phyloP scores from a whole-genome alignment of 2,888 invertebrate genomes.

The Leptinotarsa rubiginosa region DNA sequence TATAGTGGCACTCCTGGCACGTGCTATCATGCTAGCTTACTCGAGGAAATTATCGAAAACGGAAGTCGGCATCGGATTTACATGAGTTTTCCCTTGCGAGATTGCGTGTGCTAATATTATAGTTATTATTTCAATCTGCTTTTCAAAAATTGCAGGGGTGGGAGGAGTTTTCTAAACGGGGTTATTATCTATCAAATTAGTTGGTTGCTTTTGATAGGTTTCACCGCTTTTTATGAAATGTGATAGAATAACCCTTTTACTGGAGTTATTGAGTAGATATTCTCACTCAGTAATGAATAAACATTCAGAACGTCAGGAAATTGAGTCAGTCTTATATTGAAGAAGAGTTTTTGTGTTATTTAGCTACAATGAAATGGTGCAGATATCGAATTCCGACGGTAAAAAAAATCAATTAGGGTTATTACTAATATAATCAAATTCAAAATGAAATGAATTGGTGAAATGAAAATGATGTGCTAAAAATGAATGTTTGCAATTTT shows the following conservation, averaged over 20 bases:
- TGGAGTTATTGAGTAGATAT: too few species aligned
- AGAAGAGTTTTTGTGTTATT: too few species aligned
- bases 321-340: too few species aligned
- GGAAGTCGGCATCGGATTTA: constrained; percentile 48
- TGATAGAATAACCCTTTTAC: background rate
- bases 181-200: constrained; percentile 19
- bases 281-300: too few species aligned
- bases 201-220: background rate
- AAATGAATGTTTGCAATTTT: too few species aligned
- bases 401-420: too few species aligned
- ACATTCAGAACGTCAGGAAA: too few species aligned
- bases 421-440: too few species aligned
- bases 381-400: too few species aligned
- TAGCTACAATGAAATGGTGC: too few species aligned
- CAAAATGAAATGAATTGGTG: too few species aligned
- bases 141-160: constrained; percentile 31
- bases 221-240: background rate
- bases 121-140: constrained; percentile 42
- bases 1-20: constrained; percentile 50
- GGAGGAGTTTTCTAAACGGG: constrained; percentile 27
- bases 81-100: constrained; percentile 45
- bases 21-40: constrained; percentile 48
- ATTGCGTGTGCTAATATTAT: constrained; percentile 46
- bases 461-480: too few species aligned
- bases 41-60: constrained; percentile 45